phyloP scores from a whole-genome alignment of 1,140 invertebrate genomes.

The Brachionus angularis region DNA sequence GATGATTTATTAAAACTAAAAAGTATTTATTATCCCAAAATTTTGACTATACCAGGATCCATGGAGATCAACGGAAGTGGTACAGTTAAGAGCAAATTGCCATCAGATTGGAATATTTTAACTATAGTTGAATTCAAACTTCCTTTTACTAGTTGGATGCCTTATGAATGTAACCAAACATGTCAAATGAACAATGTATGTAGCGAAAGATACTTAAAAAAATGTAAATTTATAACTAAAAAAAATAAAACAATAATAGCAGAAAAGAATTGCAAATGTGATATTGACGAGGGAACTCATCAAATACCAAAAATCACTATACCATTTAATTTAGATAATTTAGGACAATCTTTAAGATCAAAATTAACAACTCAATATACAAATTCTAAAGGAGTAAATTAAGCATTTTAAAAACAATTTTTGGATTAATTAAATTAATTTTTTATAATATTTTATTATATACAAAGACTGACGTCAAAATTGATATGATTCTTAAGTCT shows the following conservation, averaged over 20 bases:
- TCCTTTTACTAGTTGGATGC: too few species aligned
- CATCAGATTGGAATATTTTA: conserved; percentile 31
- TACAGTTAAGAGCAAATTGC: neutral
- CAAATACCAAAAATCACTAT: neutral
- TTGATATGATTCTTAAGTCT: conserved; percentile 21
- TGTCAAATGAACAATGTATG: conserved; percentile 17
- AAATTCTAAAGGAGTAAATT: conserved; percentile 22
- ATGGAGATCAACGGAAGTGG: conserved; percentile 16
- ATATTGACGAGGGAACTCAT: conserved; percentile 1
- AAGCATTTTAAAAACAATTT: too few species aligned
- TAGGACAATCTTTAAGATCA: neutral
- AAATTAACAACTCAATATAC: conserved; percentile 11
- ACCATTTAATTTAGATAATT: neutral
- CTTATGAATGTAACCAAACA: too few species aligned
- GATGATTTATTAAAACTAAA: neutral
- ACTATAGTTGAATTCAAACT: neutral
- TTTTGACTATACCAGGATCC: neutral
- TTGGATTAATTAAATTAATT: too few species aligned
- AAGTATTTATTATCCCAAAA: conserved; percentile 5
- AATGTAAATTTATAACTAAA: neutral
- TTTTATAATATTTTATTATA: too few species aligned
- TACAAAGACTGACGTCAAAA: neutral
- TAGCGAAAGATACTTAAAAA: neutral
- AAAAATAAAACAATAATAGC: neutral
- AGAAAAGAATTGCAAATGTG: neutral